phyloP scores from a whole-genome alignment of 2,113 vertebrate species.

The Circaetus cinerascens region DNA sequence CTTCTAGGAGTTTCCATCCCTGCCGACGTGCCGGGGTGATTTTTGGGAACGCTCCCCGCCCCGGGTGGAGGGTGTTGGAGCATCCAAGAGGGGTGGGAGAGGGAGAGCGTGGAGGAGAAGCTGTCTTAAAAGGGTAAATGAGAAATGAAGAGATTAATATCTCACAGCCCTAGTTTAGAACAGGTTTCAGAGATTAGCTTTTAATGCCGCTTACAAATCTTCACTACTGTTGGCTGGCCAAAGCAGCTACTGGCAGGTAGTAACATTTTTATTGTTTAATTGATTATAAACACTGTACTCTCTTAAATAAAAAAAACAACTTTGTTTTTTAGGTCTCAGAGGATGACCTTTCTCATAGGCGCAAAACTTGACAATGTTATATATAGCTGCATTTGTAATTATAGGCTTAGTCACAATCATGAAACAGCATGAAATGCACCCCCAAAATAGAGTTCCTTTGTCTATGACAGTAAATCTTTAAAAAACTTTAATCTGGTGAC shows the following conservation, averaged over 20 bases:
- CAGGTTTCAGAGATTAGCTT: not conserved
- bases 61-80: not conserved
- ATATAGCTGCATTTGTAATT: not conserved
- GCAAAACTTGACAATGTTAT: not conserved
- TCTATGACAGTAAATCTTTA: not conserved
- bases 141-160: not conserved
- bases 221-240: not conserved
- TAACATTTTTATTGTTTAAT: not conserved
- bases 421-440: not conserved
- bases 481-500: not conserved
- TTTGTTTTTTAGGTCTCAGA: not conserved
- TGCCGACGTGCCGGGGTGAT: accelerated
- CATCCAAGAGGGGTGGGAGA: not conserved
- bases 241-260: not conserved
- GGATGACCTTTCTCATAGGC: not conserved
- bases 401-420: not conserved
- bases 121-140: not conserved
- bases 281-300: not conserved
- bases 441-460: not conserved
- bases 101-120: not conserved
- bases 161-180: not conserved
- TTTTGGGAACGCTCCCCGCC: accelerated
- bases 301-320: not conserved
- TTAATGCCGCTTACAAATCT: not conserved
- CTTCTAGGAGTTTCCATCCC: accelerated